Evolutionary conservation across 2,888 invertebrate species (phyloP), one percentile per base, ranked within the genome.

Genomic region (Calephelis perditalis): DNA sequence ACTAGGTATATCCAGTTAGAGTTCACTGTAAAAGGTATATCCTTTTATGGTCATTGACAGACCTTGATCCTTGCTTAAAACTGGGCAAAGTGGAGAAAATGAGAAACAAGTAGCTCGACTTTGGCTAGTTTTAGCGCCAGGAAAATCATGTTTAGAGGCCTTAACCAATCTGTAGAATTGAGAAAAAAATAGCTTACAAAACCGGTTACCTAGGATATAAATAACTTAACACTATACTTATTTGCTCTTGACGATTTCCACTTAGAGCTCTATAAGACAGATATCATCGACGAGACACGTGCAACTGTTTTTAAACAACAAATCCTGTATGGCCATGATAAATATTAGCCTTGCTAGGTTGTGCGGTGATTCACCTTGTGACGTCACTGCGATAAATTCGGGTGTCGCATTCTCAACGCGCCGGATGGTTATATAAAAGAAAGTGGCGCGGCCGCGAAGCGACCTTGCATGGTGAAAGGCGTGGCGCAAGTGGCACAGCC

Each of bases 381-480:
- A 88, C 87, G 86, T 89, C 87, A 88, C 65, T 71, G 75, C 75
- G 72, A 82, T 83, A 82, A 82, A 84, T 87, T 88, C 77, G 88
- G 86, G 83, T 84, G 83, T 83, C 84, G 75, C 84, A 86, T 86
- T 84, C 88, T 66, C 77, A 77, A 74, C 71, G 68, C 70, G 68
- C 70, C 72, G 70, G 73, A 74, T 76, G 78, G 85, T 84, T 86
- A 84, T 85, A 85, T 87, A 85, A 86, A 89, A 87, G 89, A 90
- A 90, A 90, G 90, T 89, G 82, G 86, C 84, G 78, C 84, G 87
- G 86, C 82, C 87, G 83, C 82, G 82, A 71, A 70, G 74, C 89
- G 89, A 89, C 89, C 89, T 90, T 87, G 78, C 73, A 75, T 79
- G 87, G 88, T 88, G 88, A 89, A 90, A 89, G 89, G 89, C 82